These are phyloP conservation scores for Drosophila yakuba DNA, from an alignment of 1,140 invertebrate genomes.

Conservation along the genomic window DNA sequence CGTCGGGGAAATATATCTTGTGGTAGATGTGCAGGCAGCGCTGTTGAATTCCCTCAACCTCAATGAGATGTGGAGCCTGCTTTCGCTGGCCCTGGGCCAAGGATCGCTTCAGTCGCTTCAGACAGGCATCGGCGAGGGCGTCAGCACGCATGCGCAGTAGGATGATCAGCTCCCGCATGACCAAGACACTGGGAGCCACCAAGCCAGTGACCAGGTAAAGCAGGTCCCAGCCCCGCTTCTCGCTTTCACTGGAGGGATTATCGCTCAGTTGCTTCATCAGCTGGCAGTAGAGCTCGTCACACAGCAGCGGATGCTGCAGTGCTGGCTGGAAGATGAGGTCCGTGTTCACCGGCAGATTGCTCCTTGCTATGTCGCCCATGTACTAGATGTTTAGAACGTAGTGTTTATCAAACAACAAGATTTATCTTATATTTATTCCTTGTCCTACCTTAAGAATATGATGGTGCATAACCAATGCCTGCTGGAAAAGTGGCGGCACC, in stretches of 20 bases:
- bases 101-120: slow-evolving; percentile 92
- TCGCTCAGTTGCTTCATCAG: slow-evolving; percentile 97
- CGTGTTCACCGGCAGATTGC: slow-evolving; percentile 89
- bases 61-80: slow-evolving; percentile 96
- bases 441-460: slow-evolving; percentile 90
- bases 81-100: slow-evolving; percentile 92
- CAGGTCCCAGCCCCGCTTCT: slow-evolving; percentile 96
- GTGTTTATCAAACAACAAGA: background rate
- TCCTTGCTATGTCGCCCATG: slow-evolving; percentile 96
- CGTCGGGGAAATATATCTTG: slow-evolving; percentile 96
- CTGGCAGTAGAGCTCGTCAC: slow-evolving; percentile 97
- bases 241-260: slow-evolving; percentile 92
- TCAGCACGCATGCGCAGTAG: slow-evolving; percentile 93
- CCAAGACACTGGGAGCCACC: slow-evolving; percentile 89
- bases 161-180: slow-evolving; percentile 87
- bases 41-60: slow-evolving; percentile 97
- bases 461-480: slow-evolving; percentile 91
- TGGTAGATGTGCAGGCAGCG: slow-evolving; percentile 97
- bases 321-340: slow-evolving; percentile 95
- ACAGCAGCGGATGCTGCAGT: slow-evolving; percentile 90
- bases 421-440: background rate
- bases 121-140: slow-evolving; percentile 92
- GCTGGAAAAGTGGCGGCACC: slow-evolving; percentile 90
- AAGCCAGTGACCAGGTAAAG: slow-evolving; percentile 96
- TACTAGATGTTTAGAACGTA: slow-evolving; percentile 85